Percentiles rank a stretch among this genome's conserved stretches.
Evolutionary conservation across 2,888 invertebrate genomes (phyloP).

Genomic region (Andrena minutula): DNA sequence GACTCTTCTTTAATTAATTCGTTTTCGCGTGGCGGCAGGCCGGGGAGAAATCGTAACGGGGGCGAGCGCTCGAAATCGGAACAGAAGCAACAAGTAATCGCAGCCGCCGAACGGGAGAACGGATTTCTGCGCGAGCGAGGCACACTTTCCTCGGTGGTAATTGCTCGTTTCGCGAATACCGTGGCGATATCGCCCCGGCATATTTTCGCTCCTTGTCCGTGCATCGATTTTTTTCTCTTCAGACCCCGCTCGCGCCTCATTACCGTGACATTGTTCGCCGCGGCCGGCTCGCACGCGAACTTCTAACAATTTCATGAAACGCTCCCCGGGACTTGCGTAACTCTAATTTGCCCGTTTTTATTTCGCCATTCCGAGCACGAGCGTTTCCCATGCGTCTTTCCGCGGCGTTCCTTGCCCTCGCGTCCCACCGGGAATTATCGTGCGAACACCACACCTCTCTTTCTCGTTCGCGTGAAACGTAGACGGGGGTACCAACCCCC

Average conservation of each 20-base stretch:
- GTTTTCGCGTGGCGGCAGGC: too few relatives aligned
- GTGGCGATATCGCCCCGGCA: background rate
- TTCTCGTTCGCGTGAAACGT: constrained; percentile 50
- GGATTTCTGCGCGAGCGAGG: too few relatives aligned
- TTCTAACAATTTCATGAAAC: constrained; percentile 43
- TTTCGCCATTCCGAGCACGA: constrained; percentile 30
- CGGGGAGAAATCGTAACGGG: too few relatives aligned
- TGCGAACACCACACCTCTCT: constrained; percentile 55
- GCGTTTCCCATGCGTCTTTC: constrained; percentile 25
- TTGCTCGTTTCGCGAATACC: background rate
- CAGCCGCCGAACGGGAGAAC: too few relatives aligned
- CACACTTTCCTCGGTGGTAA: background rate
- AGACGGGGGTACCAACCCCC: constrained; percentile 48
- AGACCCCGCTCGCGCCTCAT: constrained; percentile 17
- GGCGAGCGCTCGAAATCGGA: too few relatives aligned
- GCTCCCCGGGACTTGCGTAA: constrained; percentile 25
- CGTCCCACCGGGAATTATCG: constrained; percentile 60
- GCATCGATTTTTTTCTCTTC: constrained; percentile 14
- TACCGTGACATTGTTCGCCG: constrained; percentile 18
- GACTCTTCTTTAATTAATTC: too few relatives aligned
- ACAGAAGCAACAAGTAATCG: too few relatives aligned
- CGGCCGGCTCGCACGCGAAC: constrained; percentile 1
- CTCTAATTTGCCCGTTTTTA: constrained; percentile 42
- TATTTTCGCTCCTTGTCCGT: background rate
- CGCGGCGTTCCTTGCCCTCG: constrained; percentile 24